Evolutionary conservation across 2,888 invertebrate genomes (phyloP), one percentile per base, ranked within the genome.

Genomic region (Heteromurus nitidus): DNA sequence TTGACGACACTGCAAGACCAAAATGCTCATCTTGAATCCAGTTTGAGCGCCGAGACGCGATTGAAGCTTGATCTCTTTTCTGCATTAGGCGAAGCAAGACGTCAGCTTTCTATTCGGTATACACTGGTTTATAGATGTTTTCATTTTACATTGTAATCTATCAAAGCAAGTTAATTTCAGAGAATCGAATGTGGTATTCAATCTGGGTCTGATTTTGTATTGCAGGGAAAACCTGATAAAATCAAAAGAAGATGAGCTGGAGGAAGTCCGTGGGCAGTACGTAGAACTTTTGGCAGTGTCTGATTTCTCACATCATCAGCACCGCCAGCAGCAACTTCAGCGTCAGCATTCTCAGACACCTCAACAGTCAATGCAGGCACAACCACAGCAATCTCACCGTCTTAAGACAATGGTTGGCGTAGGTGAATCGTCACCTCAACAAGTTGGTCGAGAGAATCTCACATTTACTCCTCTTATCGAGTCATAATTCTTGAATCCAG

Each of bases 21-120:
- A 89, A 96, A 96, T 89, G 90, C 93, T 88, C 96, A 97, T 89
- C 92, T 99, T 88, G 97, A 99, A 91, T 95, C 95, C 89, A 95
- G 96, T 88, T 92, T 99, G 87, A 96, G 96, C 84, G 96, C 97
- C 64, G 99, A 99, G 92, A 99, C 98, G 87, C 93, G 98, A 88
- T 95, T 99, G 90, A 99, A 99, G 91, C 93, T 81, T 31, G 99
- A 99, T 91, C 93, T 99, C 88, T 97, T 99, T 91, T 96, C 97
- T 85, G 98, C 98, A 85, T 93, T 99, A 70, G 98, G 98, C 44
- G 98, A 97, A 89, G 97, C 96, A 86, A 97, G 97, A 90, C 92
- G 97, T 75, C 95, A 95, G 90, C 91, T 97, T 60, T 83, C 85
- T 58, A 87, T 87, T 65, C 82, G 86, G 87, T 86, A 65, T 24